Percentiles rank a stretch among this genome's conserved stretches.
phyloP scores from a whole-genome alignment of 2,113 vertebrate species.

The Oreochromis spilurus region DNA sequence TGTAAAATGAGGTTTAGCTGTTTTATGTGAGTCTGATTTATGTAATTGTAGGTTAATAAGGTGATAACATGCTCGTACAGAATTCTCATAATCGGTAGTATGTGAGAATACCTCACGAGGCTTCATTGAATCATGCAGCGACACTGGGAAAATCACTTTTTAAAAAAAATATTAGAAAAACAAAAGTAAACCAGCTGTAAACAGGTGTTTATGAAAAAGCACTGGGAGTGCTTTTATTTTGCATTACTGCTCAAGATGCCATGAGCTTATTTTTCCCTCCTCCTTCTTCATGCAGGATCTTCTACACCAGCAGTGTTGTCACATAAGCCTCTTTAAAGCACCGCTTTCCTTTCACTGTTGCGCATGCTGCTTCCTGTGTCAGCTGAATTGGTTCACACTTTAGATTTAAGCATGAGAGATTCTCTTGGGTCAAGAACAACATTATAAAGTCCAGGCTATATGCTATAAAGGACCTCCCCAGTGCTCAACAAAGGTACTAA shows the following conservation, averaged over 20 bases:
- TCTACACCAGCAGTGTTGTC: neutral
- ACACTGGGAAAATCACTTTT: neutral
- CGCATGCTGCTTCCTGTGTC: neutral
- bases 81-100: neutral
- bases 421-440: constrained; percentile 9
- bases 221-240: neutral
- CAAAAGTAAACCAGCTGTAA: neutral
- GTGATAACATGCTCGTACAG: neutral
- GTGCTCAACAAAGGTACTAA: neutral
- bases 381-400: constrained; percentile 17
- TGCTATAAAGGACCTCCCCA: neutral
- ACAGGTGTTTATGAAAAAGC: constrained; percentile 15
- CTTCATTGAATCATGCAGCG: neutral
- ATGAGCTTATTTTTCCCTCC: neutral
- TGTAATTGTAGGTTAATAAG: constrained; percentile 8
- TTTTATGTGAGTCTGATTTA: neutral
- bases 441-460: neutral
- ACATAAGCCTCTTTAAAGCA: constrained; percentile 17
- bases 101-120: neutral
- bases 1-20: neutral
- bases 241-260: neutral
- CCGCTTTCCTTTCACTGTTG: neutral
- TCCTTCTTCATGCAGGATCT: neutral
- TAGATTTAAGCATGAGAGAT: constrained; percentile 23
- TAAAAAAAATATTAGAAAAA: neutral